These are phyloP conservation scores for Corythornis leucogaster DNA, from an alignment of 2,797 vertebrate species.

Conservation along the genomic window DNA sequence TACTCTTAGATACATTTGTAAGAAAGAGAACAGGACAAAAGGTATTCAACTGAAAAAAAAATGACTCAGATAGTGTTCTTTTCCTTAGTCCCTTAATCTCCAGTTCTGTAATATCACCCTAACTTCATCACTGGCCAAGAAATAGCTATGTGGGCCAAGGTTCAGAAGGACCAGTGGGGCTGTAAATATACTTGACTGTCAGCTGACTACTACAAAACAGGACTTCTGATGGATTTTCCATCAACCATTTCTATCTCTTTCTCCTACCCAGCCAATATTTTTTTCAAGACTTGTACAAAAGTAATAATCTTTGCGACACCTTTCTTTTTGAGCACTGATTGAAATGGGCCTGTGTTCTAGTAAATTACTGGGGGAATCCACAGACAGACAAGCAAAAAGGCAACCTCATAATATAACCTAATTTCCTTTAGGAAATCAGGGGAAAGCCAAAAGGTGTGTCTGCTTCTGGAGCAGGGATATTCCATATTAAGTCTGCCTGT, in stretches of 20 bases:
- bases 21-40: background rate
- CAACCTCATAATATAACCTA: background rate
- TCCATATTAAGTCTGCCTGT: background rate
- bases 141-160: background rate
- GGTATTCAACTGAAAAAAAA: background rate
- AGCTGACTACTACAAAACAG: background rate
- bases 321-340: background rate
- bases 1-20: background rate
- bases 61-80: background rate
- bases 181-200: background rate
- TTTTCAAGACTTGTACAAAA: background rate
- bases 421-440: background rate
- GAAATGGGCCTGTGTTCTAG: background rate
- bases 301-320: background rate
- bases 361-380: background rate
- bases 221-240: background rate
- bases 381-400: background rate
- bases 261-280: background rate
- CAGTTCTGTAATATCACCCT: background rate
- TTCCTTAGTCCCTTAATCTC: background rate
- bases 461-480: background rate
- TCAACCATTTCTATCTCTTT: background rate
- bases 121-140: background rate
- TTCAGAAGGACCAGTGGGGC: background rate
- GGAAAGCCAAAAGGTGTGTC: accelerated